A percentile compares a stretch with the other conserved stretches of the same genome.
Evolutionary conservation across 2,888 invertebrate species (phyloP).

Genomic region (Cerastoderma edule): DNA sequence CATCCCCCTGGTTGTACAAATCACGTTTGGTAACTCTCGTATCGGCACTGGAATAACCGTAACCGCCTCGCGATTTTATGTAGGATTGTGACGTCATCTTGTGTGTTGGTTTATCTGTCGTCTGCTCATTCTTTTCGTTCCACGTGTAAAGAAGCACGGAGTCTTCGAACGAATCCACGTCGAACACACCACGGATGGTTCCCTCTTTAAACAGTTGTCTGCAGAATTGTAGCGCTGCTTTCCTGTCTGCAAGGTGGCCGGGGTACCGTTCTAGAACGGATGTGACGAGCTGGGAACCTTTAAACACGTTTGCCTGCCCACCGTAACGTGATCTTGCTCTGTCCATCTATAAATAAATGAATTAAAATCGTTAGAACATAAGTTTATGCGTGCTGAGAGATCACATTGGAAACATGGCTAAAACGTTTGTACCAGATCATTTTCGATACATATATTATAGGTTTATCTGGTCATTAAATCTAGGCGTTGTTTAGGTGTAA

Average conservation of each 20-base stretch:
- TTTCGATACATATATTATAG: too few species aligned
- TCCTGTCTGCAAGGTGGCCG: slow-evolving; percentile 71
- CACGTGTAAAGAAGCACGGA: slow-evolving; percentile 78
- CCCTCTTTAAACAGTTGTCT: slow-evolving; percentile 77
- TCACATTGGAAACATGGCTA: too few species aligned
- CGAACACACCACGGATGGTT: slow-evolving; percentile 75
- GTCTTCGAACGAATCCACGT: slow-evolving; percentile 77
- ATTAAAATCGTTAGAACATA: too few species aligned
- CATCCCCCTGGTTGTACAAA: slow-evolving; percentile 36
- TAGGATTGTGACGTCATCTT: slow-evolving; percentile 66
- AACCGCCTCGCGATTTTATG: slow-evolving; percentile 18
- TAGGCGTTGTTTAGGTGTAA: too few species aligned
- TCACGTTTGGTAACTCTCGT: slow-evolving; percentile 52
- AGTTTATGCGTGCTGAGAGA: too few species aligned
- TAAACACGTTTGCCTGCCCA: slow-evolving; percentile 74
- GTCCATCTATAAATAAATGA: slow-evolving; percentile 71
- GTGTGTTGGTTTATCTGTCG: background rate
- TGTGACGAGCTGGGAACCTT: slow-evolving; percentile 79
- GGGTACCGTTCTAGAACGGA: slow-evolving; percentile 76
- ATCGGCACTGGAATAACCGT: slow-evolving; percentile 49
- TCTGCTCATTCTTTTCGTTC: slow-evolving; percentile 67
- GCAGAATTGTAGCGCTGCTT: slow-evolving; percentile 74
- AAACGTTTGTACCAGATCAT: too few species aligned
- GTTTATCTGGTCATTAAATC: too few species aligned
- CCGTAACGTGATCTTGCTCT: slow-evolving; percentile 57